phyloP scores from a whole-genome alignment of 2,888 invertebrate species.

The Troides oblongomaculatus region DNA sequence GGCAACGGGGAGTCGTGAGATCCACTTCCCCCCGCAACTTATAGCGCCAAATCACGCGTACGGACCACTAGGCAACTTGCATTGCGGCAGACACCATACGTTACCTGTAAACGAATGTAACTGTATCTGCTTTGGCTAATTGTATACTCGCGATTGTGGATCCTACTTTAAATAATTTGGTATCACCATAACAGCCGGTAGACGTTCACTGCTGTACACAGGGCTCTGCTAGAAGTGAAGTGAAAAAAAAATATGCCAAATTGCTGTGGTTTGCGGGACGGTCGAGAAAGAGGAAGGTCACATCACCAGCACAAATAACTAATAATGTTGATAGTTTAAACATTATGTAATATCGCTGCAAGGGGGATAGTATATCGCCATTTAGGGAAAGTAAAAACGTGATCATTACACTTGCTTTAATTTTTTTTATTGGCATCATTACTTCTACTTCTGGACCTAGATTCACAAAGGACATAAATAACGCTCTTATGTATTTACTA shows the following conservation, averaged over 20 bases:
- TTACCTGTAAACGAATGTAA: slow-evolving; percentile 18
- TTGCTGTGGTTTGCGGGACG: neutral
- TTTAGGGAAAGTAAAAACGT: slow-evolving; percentile 3
- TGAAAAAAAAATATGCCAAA: neutral
- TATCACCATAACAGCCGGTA: neutral
- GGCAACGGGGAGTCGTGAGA: slow-evolving; percentile 95
- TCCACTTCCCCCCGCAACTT: slow-evolving; percentile 41
- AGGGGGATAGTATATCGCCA: neutral
- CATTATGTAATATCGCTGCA: neutral
- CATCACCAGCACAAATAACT: neutral
- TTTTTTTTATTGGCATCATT: neutral
- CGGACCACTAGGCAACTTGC: slow-evolving; percentile 40
- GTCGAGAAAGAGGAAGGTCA: neutral
- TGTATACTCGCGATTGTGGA: neutral
- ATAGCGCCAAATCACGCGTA: slow-evolving; percentile 37
- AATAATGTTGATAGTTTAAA: neutral
- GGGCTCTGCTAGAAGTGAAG: neutral
- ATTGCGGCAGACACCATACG: slow-evolving; percentile 16
- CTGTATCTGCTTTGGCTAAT: neutral
- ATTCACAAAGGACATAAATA: neutral
- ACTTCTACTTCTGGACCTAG: neutral
- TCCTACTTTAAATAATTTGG: neutral
- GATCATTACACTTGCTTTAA: slow-evolving; percentile 13
- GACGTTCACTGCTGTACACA: neutral
- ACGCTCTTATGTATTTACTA: too few relatives aligned